phyloP scores from a whole-genome alignment of 2,113 vertebrate species.

The Cyanoliseus patagonus region DNA sequence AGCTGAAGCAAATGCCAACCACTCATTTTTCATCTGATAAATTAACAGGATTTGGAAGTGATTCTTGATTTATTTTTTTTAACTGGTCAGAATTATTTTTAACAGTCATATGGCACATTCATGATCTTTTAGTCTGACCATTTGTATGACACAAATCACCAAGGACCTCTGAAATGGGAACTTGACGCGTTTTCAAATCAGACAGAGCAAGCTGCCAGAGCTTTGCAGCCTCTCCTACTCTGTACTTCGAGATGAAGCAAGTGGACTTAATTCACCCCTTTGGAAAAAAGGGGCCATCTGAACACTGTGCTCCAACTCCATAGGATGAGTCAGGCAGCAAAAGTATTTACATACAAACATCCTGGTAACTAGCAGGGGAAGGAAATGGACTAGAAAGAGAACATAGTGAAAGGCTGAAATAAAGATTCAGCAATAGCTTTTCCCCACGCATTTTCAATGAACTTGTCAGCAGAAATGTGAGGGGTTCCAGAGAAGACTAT shows the following conservation, averaged over 20 bases:
- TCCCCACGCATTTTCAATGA: not conserved
- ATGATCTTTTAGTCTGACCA: not conserved
- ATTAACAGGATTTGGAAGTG: not conserved
- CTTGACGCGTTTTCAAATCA: not conserved
- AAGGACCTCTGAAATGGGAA: not conserved
- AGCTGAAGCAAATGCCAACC: not conserved
- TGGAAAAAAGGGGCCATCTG: not conserved
- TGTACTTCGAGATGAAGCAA: not conserved
- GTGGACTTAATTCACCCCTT: not conserved
- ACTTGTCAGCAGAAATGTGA: not conserved
- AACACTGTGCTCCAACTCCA: not conserved
- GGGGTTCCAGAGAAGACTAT: not conserved
- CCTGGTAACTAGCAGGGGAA: constrained; percentile 35
- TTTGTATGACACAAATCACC: not conserved
- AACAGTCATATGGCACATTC: not conserved
- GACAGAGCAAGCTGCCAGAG: not conserved
- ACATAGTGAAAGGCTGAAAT: constrained; percentile 3
- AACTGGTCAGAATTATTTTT: not conserved
- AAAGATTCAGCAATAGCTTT: not conserved
- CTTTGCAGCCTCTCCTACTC: not conserved
- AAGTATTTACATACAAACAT: constrained; percentile 35
- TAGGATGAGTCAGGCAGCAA: constrained; percentile 13
- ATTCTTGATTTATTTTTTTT: not conserved
- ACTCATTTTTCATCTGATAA: not conserved
- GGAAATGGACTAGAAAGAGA: constrained; percentile 22